phyloP scores from a whole-genome alignment of 2,113 vertebrate genomes.

The Myxocyprinus asiaticus region DNA sequence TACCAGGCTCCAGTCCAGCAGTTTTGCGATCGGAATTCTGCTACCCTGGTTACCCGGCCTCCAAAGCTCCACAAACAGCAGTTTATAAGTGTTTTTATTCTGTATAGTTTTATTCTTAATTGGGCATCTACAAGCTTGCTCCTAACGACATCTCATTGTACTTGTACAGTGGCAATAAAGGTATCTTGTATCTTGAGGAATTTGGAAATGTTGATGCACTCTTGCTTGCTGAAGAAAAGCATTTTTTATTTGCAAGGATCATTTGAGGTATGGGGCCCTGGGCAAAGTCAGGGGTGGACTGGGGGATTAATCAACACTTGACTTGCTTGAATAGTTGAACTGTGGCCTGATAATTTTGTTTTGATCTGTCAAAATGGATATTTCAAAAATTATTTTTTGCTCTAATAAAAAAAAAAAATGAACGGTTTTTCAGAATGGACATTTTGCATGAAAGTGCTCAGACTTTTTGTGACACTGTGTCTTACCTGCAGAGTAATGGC shows the following conservation, averaged over 20 bases:
- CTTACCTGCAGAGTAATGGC: conserved; percentile 29
- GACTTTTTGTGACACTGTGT: no score
- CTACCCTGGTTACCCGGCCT: conserved; percentile 59
- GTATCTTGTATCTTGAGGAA: conserved; percentile 54
- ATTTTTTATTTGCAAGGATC: conserved; percentile 52
- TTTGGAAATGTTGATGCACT: conserved; percentile 64
- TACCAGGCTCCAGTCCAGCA: conserved; percentile 48
- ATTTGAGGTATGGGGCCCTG: conserved; percentile 61
- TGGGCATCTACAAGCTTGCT: no score
- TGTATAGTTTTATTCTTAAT: no score
- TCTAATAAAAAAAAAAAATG: no score
- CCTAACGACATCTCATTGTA: no score
- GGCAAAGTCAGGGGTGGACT: conserved; percentile 7
- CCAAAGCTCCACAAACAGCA: conserved; percentile 68
- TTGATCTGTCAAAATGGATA: no score
- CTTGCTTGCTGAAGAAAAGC: conserved; percentile 46
- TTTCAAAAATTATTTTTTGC: no score
- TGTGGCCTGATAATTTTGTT: background rate
- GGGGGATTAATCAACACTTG: conserved; percentile 13
- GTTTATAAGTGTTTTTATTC: no score
- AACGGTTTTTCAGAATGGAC: no score
- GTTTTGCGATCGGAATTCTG: conserved; percentile 64
- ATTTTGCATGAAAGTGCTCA: no score
- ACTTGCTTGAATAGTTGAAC: conserved; percentile 28
- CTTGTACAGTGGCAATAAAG: no score